phyloP scores from a whole-genome alignment of 2,113 vertebrate genomes.

The Chinchilla lanigera region DNA sequence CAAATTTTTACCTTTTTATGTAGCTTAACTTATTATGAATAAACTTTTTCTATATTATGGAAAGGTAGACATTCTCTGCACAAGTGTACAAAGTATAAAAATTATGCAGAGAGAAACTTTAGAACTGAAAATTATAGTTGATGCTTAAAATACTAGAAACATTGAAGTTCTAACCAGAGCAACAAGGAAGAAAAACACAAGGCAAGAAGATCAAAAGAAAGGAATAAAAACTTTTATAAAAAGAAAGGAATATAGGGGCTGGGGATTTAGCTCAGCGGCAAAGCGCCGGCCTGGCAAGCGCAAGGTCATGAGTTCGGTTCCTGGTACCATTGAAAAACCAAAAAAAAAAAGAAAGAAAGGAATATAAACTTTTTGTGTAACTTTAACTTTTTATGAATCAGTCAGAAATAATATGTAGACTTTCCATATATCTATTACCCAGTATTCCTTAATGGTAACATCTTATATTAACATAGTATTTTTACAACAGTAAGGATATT shows the following conservation, averaged over 20 bases:
- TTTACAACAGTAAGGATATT: not conserved
- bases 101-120: not conserved
- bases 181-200: not conserved
- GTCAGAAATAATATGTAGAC: not conserved
- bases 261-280: too few relatives aligned
- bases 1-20: not conserved
- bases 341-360: too few relatives aligned
- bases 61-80: not conserved
- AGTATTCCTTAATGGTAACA: not conserved
- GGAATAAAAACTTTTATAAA: not conserved
- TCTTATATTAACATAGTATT: not conserved
- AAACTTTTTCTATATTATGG: too few relatives aligned
- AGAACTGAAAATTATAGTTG: not conserved
- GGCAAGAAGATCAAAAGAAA: not conserved
- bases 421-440: not conserved
- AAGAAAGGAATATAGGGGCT: too few relatives aligned
- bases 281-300: too few relatives aligned
- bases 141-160: not conserved
- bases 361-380: too few relatives aligned
- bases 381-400: too few relatives aligned
- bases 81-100: not conserved
- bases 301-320: too few relatives aligned
- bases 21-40: too few relatives aligned
- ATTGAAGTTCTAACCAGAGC: not conserved
- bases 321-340: too few relatives aligned